phyloP scores from a whole-genome alignment of 2,797 vertebrate genomes.

The Crenuchus spilurus region DNA sequence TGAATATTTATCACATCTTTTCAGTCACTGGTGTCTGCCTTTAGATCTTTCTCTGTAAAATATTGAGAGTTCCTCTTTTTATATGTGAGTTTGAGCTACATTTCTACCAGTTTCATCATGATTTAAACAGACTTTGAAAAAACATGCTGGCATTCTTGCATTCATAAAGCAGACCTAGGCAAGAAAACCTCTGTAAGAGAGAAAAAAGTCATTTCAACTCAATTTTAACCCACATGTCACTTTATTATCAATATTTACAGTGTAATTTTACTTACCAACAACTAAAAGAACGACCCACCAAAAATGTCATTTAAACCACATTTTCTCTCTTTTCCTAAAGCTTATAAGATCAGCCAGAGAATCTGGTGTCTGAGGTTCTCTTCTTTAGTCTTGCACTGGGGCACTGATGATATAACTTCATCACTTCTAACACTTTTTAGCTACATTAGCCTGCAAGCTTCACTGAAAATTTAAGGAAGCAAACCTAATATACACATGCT shows the following conservation, averaged over 20 bases:
- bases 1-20: constrained; percentile 29
- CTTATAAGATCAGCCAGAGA: no score
- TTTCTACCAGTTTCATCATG: constrained; percentile 56
- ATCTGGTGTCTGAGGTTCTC: no score
- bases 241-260: not conserved
- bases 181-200: not conserved
- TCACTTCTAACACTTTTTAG: no score
- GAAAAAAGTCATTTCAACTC: not conserved
- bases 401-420: no score
- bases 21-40: not conserved
- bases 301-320: no score
- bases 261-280: no score
- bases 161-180: not conserved
- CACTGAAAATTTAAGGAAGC: no score
- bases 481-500: no score
- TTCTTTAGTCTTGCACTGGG: no score
- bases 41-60: constrained; percentile 29
- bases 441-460: no score
- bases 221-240: not conserved
- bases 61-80: constrained; percentile 10
- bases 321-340: no score
- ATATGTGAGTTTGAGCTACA: constrained; percentile 10
- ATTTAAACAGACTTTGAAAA: constrained; percentile 16
- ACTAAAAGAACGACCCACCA: no score
- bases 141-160: not conserved